Evolutionary conservation across 2,797 vertebrate genomes (phyloP).

Genomic region (Gambelia wislizenii): DNA sequence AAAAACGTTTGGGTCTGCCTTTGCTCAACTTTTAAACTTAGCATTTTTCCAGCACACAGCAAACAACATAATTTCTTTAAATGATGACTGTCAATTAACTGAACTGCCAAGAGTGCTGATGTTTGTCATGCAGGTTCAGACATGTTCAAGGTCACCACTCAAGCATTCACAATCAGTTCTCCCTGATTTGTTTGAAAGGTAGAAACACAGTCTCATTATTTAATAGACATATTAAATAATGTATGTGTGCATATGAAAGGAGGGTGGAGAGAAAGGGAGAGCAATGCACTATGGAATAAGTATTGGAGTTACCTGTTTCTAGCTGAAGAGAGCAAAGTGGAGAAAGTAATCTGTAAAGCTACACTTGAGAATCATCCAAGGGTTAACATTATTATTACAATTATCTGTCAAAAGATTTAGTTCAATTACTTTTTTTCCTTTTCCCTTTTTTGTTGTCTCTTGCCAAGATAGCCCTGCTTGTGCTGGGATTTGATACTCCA

Average conservation of each 20-base stretch:
- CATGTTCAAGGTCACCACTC: too few relatives aligned
- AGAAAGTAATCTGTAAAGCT: slow-evolving; percentile 75
- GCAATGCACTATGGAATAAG: slow-evolving; percentile 34
- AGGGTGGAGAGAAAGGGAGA: neutral
- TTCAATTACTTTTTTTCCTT: slow-evolving; percentile 68
- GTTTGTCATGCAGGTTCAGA: too few relatives aligned
- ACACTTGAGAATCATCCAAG: slow-evolving; percentile 73
- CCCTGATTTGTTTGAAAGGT: too few relatives aligned
- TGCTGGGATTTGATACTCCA: slow-evolving; percentile 66
- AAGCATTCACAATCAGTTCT: too few relatives aligned
- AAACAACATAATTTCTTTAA: too few relatives aligned
- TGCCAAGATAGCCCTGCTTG: slow-evolving; percentile 71
- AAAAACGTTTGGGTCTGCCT: too few relatives aligned
- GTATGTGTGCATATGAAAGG: neutral
- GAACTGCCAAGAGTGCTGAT: too few relatives aligned
- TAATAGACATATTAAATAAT: too few relatives aligned
- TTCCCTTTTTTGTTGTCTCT: slow-evolving; percentile 22
- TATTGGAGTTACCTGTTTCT: slow-evolving; percentile 49
- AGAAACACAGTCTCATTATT: too few relatives aligned
- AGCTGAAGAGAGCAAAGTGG: slow-evolving; percentile 52
- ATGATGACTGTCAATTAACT: too few relatives aligned
- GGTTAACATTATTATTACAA: slow-evolving; percentile 74
- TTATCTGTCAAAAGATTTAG: slow-evolving; percentile 78
- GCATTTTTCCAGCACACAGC: too few relatives aligned
- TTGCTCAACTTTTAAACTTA: too few relatives aligned